Base-by-base conservation (phyloP, 2,113 vertebrate genomes). In the Artemisiospiza belli region DNA sequence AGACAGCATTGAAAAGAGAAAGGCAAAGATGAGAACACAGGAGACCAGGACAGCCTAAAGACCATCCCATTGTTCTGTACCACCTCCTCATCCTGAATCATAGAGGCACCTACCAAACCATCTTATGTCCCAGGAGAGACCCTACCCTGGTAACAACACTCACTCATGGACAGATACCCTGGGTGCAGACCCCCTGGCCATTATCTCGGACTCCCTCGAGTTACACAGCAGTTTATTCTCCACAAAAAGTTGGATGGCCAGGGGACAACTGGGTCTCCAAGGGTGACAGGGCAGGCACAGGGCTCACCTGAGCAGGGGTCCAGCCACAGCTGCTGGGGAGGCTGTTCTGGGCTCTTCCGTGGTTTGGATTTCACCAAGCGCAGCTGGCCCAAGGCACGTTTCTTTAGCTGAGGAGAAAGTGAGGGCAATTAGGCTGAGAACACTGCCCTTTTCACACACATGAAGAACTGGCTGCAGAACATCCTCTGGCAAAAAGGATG, bases 301-400 rank as follows among this genome's bases (percentile, higher is more conserved):
- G 43, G 16, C 92, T 92, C 94, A 98, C 98, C 98, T 92, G 95
- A 84, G 82, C 95, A 98, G 44, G 95, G 87, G 23, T 97, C 97
- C 59, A 94, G 76, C 88, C 95, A 94, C 52, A 96, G 89, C 39
- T 98, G 96, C 4, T 86, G 81, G 70, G 81, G 24, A 8, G 87
- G 75, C 39, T 96, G 95, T 0, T 86, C 51, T 37, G 93, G 10
- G 18, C 55, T 87, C 46, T 89, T 96, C 39, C 89, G 80, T 0
- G 91, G 91, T 80, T 97, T 98, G 63, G 96, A 86, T 95, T 97
- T 98, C 62, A 97, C 96, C 89, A 98, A 78, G 43, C 96, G 97
- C 44, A 98, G 97, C 1, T 98, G 98, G 59, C 96, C 96, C 69
- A 98, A 86, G 49, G 98, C 97, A 3, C 98, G 89, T 96, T 98